Evolutionary conservation across 2,113 vertebrate genomes (phyloP).

Genomic region (Siniperca knerii): DNA sequence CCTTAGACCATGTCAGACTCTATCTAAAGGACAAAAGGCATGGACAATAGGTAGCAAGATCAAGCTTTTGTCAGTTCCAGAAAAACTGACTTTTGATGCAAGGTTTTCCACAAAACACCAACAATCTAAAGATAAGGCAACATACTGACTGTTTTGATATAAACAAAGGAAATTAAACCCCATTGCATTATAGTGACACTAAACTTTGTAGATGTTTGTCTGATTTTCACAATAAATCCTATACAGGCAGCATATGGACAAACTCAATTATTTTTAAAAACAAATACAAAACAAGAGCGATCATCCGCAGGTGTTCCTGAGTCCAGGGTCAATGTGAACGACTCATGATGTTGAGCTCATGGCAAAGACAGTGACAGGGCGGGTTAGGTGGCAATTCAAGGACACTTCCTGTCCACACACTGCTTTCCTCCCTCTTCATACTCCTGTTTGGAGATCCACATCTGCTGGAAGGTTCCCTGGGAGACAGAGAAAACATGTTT

Average conservation of each 20-base stretch:
- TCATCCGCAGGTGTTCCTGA: conserved; percentile 77
- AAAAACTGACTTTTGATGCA: conserved; percentile 12
- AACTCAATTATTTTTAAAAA: conserved; percentile 37
- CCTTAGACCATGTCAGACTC: background rate
- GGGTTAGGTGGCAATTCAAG: conserved; percentile 82
- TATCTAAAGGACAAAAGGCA: background rate
- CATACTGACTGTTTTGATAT: conserved; percentile 7
- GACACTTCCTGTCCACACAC: conserved; percentile 98
- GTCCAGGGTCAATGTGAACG: conserved; percentile 68
- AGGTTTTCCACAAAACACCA: conserved; percentile 30
- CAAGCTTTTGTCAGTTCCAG: background rate
- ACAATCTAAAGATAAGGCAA: conserved; percentile 41
- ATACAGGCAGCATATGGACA: conserved; percentile 34
- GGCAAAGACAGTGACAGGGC: conserved; percentile 4
- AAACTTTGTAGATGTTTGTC: conserved; percentile 33
- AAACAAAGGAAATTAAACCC: conserved; percentile 33
- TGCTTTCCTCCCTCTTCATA: conserved; percentile 99
- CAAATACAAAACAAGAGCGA: conserved; percentile 61
- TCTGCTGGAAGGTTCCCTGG: conserved; percentile 98
- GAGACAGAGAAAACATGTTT: conserved; percentile 39
- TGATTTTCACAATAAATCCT: conserved; percentile 50
- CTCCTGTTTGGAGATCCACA: conserved; percentile 99
- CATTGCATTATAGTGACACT: conserved; percentile 26
- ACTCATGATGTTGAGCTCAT: conserved; percentile 46
- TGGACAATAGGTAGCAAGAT: background rate